A percentile compares a stretch with the other conserved stretches of the same genome.
Evolutionary conservation across 2,888 invertebrate species (phyloP).

Genomic region (Pristionchus fissidentatus): DNA sequence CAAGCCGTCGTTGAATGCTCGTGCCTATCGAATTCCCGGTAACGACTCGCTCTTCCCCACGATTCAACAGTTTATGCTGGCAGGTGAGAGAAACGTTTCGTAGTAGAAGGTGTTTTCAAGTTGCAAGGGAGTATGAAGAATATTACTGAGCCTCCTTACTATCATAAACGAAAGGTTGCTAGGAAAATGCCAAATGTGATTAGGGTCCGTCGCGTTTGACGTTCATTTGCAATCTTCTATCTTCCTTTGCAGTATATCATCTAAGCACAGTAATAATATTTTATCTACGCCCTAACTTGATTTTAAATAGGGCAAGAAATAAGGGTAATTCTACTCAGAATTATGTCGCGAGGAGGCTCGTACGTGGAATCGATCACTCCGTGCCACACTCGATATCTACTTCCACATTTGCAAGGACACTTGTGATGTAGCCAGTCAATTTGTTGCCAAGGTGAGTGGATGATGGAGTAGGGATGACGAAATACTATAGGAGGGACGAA

Average conservation of each 20-base stretch:
- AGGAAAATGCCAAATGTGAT: neutral
- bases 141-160: too few species aligned
- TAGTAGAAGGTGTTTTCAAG: too few species aligned
- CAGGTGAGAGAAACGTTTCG: neutral
- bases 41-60: conserved; percentile 41
- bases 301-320: too few species aligned
- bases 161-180: neutral
- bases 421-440: neutral
- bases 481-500: too few species aligned
- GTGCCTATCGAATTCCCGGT: conserved; percentile 32
- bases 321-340: neutral
- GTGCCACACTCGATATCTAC: conserved; percentile 40
- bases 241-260: too few species aligned
- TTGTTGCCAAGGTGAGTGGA: neutral
- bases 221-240: neutral
- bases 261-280: neutral
- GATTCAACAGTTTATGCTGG: conserved; percentile 31
- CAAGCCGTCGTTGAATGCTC: neutral
- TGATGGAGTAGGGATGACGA: too few species aligned
- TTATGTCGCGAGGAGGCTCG: conserved; percentile 29
- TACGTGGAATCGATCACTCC: conserved; percentile 38
- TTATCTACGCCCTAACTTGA: neutral
- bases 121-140: too few species aligned
- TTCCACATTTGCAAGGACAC: conserved; percentile 48
- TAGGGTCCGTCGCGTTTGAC: neutral